phyloP scores from a whole-genome alignment of 1,140 invertebrate species.

The Penaeus chinensis region DNA sequence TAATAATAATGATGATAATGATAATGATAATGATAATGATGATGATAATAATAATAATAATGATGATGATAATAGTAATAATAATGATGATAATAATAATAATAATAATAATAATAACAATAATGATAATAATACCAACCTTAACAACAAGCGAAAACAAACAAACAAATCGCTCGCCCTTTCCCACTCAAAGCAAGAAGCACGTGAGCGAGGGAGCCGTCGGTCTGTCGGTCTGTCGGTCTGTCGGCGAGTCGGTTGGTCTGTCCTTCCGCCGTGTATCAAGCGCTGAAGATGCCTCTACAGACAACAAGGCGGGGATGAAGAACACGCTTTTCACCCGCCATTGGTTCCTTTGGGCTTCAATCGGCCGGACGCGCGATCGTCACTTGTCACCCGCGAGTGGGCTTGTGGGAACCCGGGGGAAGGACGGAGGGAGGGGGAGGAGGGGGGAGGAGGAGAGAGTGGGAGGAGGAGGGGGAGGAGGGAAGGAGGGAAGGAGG shows the following conservation, averaged over 20 bases:
- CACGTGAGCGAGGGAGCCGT: background rate
- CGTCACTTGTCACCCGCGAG: slow-evolving; percentile 55
- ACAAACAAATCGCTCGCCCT: no score
- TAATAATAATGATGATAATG: no score
- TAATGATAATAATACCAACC: no score
- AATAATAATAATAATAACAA: no score
- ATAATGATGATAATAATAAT: no score
- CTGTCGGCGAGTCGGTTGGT: background rate
- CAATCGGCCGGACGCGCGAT: slow-evolving; percentile 55
- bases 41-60: no score
- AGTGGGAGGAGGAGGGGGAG: background rate
- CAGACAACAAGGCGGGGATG: slow-evolving; percentile 53
- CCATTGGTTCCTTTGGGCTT: slow-evolving; percentile 58
- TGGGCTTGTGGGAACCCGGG: background rate
- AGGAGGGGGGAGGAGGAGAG: background rate
- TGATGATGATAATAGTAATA: no score
- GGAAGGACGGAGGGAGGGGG: background rate
- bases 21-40: no score
- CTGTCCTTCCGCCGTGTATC: background rate
- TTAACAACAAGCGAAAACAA: no score
- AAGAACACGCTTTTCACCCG: slow-evolving; percentile 55
- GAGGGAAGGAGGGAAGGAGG: background rate
- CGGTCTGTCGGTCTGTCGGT: background rate
- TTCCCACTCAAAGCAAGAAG: no score
- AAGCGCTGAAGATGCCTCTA: slow-evolving; percentile 40